Evolutionary conservation across 2,113 vertebrate species (phyloP).

Genomic region (Recurvirostra avosetta): DNA sequence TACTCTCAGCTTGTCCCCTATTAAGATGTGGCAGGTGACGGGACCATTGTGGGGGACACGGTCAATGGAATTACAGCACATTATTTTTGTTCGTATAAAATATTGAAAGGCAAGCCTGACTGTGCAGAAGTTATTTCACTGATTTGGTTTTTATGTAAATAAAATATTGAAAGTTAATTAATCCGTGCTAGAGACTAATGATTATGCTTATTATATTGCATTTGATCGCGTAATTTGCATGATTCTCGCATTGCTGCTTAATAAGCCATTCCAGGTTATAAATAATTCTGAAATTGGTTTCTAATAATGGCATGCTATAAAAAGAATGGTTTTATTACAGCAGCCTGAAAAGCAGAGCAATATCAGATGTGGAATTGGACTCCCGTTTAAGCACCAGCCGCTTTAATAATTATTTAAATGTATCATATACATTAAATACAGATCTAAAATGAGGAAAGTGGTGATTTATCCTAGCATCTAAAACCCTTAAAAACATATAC

Average conservation of each 20-base stretch:
- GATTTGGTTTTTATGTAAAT: slow-evolving; percentile 95
- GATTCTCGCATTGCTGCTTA: slow-evolving; percentile 91
- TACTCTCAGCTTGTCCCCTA: slow-evolving; percentile 88
- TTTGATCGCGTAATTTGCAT: slow-evolving; percentile 91
- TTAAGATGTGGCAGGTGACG: slow-evolving; percentile 95
- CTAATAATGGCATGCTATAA: slow-evolving; percentile 88
- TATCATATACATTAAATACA: slow-evolving; percentile 56
- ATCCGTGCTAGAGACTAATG: slow-evolving; percentile 88
- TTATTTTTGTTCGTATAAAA: slow-evolving; percentile 82
- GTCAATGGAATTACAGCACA: slow-evolving; percentile 78
- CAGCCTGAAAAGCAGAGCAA: slow-evolving; percentile 71
- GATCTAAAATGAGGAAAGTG: slow-evolving; percentile 50
- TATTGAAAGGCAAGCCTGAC: slow-evolving; percentile 83
- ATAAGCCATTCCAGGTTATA: slow-evolving; percentile 90
- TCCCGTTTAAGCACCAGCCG: slow-evolving; percentile 67
- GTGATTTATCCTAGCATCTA: slow-evolving; percentile 64
- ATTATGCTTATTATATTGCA: slow-evolving; percentile 91
- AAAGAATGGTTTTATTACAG: slow-evolving; percentile 83
- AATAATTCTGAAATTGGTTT: slow-evolving; percentile 89
- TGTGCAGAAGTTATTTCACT: slow-evolving; percentile 86
- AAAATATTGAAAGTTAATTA: slow-evolving; percentile 85
- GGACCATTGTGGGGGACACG: slow-evolving; percentile 83
- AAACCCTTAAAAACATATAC: slow-evolving; percentile 62
- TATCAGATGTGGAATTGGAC: slow-evolving; percentile 66
- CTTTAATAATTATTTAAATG: slow-evolving; percentile 75